Evolutionary conservation across 2,113 vertebrate species (phyloP), one percentile per base, ranked within the genome.

Genomic region (Coracopsis vasa): DNA sequence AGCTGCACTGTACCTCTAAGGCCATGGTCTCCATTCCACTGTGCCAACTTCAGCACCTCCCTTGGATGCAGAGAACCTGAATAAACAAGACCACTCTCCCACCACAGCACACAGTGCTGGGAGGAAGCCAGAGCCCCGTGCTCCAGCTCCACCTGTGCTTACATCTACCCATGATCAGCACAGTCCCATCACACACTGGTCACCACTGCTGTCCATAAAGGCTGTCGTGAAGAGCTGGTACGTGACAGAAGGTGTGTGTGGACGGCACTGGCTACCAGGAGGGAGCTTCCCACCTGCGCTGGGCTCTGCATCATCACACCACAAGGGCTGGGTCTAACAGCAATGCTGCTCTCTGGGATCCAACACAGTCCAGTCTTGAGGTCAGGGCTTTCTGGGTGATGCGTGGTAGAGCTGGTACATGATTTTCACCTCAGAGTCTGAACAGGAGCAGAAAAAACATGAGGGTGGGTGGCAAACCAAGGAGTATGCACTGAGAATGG

Each of bases 41-140:
- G 3, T 39, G 70, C 23, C 66, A 75, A 31, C 66, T 74, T 61
- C 71, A 72, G 56, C 51, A 41, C 31, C 53, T 58, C 44, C 72
- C 64, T 50, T 6, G 4, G 62, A 60, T 41, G 5, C 39, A 41
- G 20, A 80, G 56, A 77, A 7, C 74, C 48, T 9, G 47, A 41
- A 3, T 2, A 15, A 16, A 16, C 0, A 35, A 37, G 80, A 33
- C 10, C 0, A 7, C 39, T 31, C n/a, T 67, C 72, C 62, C 35
- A 5, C 13, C 54, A 3, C 0, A 1, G 12, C 41, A 19, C 66
- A 5, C 28, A 41, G 20, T 4, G 7, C 45, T 61, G 69, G 44
- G 41, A 48, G n/a, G 33, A 73, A 28, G 14, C 33, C 66, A 33
- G 90, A 54, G 70, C 83, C 53, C 33, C 19, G 3, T 4, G 16